Conservation (phyloP, 2,797 vertebrate species). For the Artibeus jamaicensis region DNA sequence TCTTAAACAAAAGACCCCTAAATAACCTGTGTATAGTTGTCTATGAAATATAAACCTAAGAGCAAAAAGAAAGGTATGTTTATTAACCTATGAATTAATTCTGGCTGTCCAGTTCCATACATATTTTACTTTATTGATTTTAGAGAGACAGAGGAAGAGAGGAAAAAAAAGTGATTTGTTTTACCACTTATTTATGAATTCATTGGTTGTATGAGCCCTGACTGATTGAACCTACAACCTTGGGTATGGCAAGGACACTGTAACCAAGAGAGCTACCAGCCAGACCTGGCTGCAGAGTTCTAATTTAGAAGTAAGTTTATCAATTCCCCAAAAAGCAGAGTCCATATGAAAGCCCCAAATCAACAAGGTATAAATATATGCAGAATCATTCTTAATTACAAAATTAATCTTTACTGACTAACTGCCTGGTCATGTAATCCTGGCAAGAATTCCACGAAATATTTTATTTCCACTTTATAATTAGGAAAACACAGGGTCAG, state of each 20-base stretch:
- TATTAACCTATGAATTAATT: neutral
- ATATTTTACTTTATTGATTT: neutral
- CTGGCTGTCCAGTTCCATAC: neutral
- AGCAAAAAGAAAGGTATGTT: neutral
- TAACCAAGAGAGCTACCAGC: neutral
- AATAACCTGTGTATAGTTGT: neutral
- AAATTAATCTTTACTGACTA: slow-evolving; percentile 39
- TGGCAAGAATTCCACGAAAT: neutral
- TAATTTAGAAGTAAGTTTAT: slow-evolving; percentile 11
- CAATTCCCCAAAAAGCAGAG: neutral
- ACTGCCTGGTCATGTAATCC: neutral
- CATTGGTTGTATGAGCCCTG: neutral
- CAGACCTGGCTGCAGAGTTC: neutral
- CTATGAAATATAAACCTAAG: neutral
- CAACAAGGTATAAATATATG: neutral
- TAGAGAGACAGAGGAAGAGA: neutral
- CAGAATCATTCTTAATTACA: slow-evolving; percentile 15
- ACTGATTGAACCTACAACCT: neutral
- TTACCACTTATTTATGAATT: neutral
- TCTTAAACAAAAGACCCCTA: slow-evolving; percentile 14
- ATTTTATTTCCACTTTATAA: neutral
- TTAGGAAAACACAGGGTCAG: neutral
- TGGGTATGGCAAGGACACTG: neutral
- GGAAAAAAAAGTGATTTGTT: neutral
- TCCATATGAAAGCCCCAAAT: slow-evolving; percentile 6